A percentile compares a stretch with the other conserved stretches of the same genome.
Evolutionary conservation across 2,797 vertebrate genomes (phyloP).

Genomic region (Cyclura pinguis): DNA sequence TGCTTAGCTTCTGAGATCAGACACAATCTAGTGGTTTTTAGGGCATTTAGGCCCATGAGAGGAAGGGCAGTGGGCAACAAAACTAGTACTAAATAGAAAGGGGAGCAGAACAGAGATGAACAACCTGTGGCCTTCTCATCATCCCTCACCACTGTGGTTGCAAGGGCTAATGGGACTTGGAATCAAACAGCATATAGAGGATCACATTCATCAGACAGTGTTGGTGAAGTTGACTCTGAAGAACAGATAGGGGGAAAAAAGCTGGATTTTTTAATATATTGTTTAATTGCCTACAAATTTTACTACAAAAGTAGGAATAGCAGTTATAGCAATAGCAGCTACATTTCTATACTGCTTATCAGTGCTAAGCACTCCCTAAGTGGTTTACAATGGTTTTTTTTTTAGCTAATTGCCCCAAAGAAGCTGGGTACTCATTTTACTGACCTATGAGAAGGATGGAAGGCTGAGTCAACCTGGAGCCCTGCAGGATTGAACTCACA

Average conservation of each 20-base stretch:
- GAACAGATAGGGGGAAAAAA: background rate
- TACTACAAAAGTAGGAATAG: background rate
- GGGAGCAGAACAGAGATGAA: background rate
- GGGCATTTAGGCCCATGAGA: too few relatives aligned
- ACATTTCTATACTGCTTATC: too few relatives aligned
- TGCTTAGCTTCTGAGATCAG: too few relatives aligned
- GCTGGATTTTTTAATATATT: background rate
- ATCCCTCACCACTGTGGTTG: background rate
- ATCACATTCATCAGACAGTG: background rate
- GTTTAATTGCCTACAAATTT: background rate
- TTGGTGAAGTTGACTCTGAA: background rate
- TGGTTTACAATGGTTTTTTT: background rate
- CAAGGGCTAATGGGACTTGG: background rate
- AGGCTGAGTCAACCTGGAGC: too few relatives aligned
- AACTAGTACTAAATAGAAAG: background rate
- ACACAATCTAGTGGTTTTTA: too few relatives aligned
- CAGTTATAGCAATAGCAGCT: too few relatives aligned
- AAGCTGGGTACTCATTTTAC: too few relatives aligned
- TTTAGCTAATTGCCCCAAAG: too few relatives aligned
- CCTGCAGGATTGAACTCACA: too few relatives aligned
- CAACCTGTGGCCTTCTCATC: background rate
- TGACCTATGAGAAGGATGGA: too few relatives aligned
- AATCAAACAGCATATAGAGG: background rate
- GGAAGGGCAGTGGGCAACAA: background rate
- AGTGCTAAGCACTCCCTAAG: too few relatives aligned